Evolutionary conservation across 2,888 invertebrate species (phyloP), one percentile per base, ranked within the genome.

Genomic region (Drosophila acutilabella): DNA sequence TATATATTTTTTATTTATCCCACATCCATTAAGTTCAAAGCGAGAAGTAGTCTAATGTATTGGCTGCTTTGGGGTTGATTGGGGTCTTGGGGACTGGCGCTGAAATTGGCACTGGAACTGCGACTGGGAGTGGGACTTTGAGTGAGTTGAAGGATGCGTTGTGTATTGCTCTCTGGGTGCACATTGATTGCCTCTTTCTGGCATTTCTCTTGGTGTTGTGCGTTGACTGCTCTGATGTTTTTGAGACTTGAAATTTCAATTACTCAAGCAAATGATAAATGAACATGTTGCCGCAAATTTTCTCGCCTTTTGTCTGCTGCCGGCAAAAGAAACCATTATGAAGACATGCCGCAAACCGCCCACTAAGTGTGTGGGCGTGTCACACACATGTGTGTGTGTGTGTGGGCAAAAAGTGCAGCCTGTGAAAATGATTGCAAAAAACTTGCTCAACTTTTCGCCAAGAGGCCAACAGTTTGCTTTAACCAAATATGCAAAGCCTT

Each of bases 21-120:
- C 89, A 87, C 89, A 84, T 83, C 89, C 83, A 83, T 83, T 83
- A 83, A 87, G 83, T 88, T 83, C 88, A 89, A 83, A 89, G 89
- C 79, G 71, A 71, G 74, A 45, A 68, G 78, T 62, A 59, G 65
- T 73, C 84, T 83, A 83, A 83, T 83, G 83, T 88, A 83, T 83
- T 83, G 83, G 79, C 74, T 79, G 64, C 30, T 40, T 30, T 41
- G 50, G n/a, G 14, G 20, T 5, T 13, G 53, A 38, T 10, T 54
- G 16, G 36, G 10, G 47, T 16, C 30, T 64, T 33, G 42, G 40
- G 38, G 30, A 30, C 30, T 30, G 30, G 30, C 30, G n/a, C 16
- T 18, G 30, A 41, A 45, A 10, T 16, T 5, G 26, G 41, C 8
- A 38, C 13, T 13, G 52, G 11, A 33, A 14, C 36, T 18, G 51